Percentiles rank a stretch among this genome's conserved stretches.
These are phyloP conservation scores for Notolepis coatsorum DNA, from an alignment of 2,797 vertebrate species.

Conservation along the genomic window DNA sequence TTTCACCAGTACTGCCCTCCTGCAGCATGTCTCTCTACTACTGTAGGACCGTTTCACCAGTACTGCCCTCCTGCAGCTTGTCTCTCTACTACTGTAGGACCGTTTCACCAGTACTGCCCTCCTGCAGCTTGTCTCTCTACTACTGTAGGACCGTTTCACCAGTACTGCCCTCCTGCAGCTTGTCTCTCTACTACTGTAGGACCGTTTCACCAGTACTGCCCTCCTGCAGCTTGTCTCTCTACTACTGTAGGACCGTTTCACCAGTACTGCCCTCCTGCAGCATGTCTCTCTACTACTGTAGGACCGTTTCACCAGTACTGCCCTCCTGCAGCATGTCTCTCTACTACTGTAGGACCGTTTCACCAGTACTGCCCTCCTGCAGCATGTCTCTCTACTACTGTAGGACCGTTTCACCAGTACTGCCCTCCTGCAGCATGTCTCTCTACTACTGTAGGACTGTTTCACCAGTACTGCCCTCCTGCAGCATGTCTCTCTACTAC, in stretches of 20 bases:
- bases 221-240: constrained; percentile 8
- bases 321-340: constrained; percentile 15
- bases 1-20: constrained; percentile 11
- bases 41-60: background rate
- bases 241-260: constrained; percentile 2
- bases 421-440: constrained; percentile 3
- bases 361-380: constrained; percentile 6
- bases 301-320: background rate
- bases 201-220: constrained; percentile 4
- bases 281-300: constrained; percentile 10
- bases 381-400: constrained; percentile 11
- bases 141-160: background rate
- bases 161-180: constrained; percentile 7
- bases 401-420: constrained; percentile 6
- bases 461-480: constrained; percentile 6
- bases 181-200: constrained; percentile 6
- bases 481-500: constrained; percentile 11
- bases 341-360: background rate
- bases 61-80: constrained; percentile 5
- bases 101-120: constrained; percentile 5
- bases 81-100: constrained; percentile 6
- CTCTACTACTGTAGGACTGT: constrained; percentile 2
- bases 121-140: constrained; percentile 10
- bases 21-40: constrained; percentile 11
- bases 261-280: constrained; percentile 9